These are phyloP conservation scores for Agrotis clavis DNA, from an alignment of 2,888 invertebrate genomes.

Conservation along the genomic window DNA sequence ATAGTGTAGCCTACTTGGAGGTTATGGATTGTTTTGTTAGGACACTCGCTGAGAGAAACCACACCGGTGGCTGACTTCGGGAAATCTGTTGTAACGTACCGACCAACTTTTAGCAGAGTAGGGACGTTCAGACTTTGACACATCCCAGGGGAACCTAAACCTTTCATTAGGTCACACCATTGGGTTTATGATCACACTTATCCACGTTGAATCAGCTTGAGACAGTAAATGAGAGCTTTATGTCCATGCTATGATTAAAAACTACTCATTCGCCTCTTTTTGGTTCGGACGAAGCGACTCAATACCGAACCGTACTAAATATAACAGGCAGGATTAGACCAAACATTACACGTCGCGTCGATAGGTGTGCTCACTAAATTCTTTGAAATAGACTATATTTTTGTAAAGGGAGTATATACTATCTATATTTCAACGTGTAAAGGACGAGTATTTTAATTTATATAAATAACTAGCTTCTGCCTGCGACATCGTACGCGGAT, in stretches of 20 bases:
- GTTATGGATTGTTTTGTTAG: not conserved
- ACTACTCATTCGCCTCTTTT: not conserved
- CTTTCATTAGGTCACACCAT: too few species aligned
- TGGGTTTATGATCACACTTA: not conserved
- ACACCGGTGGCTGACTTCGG: not conserved
- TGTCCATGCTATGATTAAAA: not conserved
- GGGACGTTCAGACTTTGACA: not conserved
- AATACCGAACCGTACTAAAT: not conserved
- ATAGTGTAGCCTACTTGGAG: not conserved
- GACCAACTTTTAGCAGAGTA: not conserved
- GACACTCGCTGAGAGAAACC: not conserved
- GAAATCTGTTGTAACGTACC: not conserved
- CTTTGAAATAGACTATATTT: not conserved
- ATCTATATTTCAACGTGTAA: conserved; percentile 1
- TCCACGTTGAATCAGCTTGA: not conserved
- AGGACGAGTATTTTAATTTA: too few species aligned
- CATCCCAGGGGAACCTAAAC: not conserved
- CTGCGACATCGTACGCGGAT: too few species aligned
- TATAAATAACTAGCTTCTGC: too few species aligned
- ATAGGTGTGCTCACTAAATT: not conserved
- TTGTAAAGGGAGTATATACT: not conserved
- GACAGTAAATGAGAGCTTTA: not conserved
- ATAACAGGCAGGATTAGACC: too few species aligned
- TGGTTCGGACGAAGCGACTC: not conserved
- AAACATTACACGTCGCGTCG: too few species aligned